Evolutionary conservation across 2,797 vertebrate species (phyloP), one percentile per base, ranked within the genome.

Genomic region (Spondyliosoma cantharus): DNA sequence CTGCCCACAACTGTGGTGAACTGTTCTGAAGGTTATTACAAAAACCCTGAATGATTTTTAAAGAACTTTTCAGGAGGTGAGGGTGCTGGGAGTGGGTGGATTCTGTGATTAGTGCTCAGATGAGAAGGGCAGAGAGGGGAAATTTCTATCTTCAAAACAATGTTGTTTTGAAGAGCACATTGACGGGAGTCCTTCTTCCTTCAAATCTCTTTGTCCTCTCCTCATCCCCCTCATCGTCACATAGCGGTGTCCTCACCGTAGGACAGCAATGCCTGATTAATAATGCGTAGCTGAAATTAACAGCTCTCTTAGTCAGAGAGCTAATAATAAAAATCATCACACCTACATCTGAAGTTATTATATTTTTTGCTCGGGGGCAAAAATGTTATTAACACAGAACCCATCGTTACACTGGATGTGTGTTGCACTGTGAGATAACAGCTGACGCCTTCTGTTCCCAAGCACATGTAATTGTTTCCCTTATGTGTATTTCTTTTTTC

Each of bases 221-320:
- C 46, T 72, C 62, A 59, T 48, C 74, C 50, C 53, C 50, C 53
- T 82, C 65, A 58, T 63, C 43, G 4, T 59, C 81, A 67, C 43
- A 7, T 53, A 58, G 19, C 11, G 49, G 17, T 43, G 67, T 72
- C 64, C 13, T 76, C 37, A 19, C 62, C 27, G 42, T 32, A 22
- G 19, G 29, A 71, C 80, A 74, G 59, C 52, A 49, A 52, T 29
- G 57, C 59, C 78, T 77, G 77, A 86, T 83, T 84, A 83, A 89
- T 84, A 83, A 89, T 81, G 77, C 24, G 25, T 5, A 20, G 59
- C 81, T 80, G 67, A 78, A 86, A 84, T 82, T 13, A 85, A 78
- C 27, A 82, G 37, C 73, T 88, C 65, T 64, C 17, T 65, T 70
- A 73, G 42, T 76, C 61, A 72, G 74, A 67, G 62, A 71, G 45